Percentiles rank a stretch among this genome's conserved stretches.
phyloP scores from a whole-genome alignment of 1,140 invertebrate species.

The Neelides sp. region DNA sequence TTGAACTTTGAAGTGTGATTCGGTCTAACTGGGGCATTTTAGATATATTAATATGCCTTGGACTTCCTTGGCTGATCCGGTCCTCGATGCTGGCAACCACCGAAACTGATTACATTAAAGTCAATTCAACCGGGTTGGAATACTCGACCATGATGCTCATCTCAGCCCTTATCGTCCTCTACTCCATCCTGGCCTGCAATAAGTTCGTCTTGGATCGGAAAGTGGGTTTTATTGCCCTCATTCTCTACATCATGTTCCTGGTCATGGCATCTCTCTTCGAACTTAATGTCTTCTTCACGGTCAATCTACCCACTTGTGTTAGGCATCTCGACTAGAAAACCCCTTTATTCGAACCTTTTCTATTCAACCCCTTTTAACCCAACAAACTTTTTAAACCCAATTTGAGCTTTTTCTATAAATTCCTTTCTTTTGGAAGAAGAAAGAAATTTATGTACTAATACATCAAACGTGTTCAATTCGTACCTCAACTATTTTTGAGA shows the following conservation, averaged over 20 bases:
- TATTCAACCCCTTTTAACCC: too few relatives aligned
- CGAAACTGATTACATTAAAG: constrained; percentile 31
- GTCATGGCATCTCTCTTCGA: constrained; percentile 68
- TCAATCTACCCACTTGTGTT: constrained; percentile 64
- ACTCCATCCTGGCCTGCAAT: constrained; percentile 32
- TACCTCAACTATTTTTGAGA: too few relatives aligned
- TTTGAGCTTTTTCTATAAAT: too few relatives aligned
- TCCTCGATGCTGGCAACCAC: constrained; percentile 33
- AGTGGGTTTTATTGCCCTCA: constrained; percentile 54
- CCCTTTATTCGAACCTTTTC: too few relatives aligned
- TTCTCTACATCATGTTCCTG: constrained; percentile 65
- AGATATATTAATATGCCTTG: constrained; percentile 40
- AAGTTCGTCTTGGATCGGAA: constrained; percentile 34
- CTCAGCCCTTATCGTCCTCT: constrained; percentile 32
- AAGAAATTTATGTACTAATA: too few relatives aligned
- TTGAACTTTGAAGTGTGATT: too few relatives aligned
- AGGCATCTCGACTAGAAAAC: constrained; percentile 22
- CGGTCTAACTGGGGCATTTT: constrained; percentile 37
- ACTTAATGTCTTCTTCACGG: constrained; percentile 71
- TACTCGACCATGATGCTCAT: constrained; percentile 36
- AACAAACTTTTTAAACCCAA: too few relatives aligned
- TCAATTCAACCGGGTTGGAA: constrained; percentile 34
- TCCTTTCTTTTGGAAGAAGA: too few relatives aligned
- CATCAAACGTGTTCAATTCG: too few relatives aligned
- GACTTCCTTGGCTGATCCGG: constrained; percentile 42